Base-by-base conservation (phyloP, 2,888 invertebrate genomes). In the Andrena hattorfiana region DNA sequence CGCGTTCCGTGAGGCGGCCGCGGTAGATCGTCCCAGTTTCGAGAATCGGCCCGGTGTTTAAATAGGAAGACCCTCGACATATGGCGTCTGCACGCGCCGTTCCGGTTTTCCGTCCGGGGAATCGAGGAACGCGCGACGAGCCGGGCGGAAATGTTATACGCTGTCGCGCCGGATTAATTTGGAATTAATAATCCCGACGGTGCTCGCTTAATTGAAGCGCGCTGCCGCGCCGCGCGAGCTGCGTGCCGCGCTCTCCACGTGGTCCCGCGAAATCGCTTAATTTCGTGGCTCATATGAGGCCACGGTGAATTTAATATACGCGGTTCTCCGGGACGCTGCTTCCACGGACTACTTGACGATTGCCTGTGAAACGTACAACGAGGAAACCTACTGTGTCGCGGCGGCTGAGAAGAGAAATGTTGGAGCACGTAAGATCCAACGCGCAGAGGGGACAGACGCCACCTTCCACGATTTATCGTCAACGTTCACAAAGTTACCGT, bases 261-360 rank as follows among this genome's bases (percentile, higher is more conserved):
- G 88, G 80, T 35, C 86, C 64, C 88, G 85, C 90, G 90, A 91
- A 92, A 92, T 92, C 92, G 91, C 93, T 93, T 93, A 91, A 93
- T 93, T 93, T 92, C 91, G 90, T 89, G 89, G 90, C 91, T 91
- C 90, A 87, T 90, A 90, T 87, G 89, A 89, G 87, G 84, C 85
- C 87, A 89, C 86, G 90, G 89, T 88, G 89, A 90, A 91, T 92
- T 92, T 92, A 92, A 92, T 91, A 92, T 90, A 89, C 86, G 88
- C 85, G 84, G 75, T 85, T 85, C 78, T 82, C 62, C 81, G 67
- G 71, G 75, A 72, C 67, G 67, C 64, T 30, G 83, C 78, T 90
- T 87, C 56, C 56, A 90, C 88, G 81, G 51, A 51, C 84, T 85
- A 85, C 84, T 90, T 88, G 89, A 90, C 89, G 91, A 90, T 90